Base-by-base conservation (phyloP, 1,140 invertebrate species). In the Aphaenogaster rudis region DNA sequence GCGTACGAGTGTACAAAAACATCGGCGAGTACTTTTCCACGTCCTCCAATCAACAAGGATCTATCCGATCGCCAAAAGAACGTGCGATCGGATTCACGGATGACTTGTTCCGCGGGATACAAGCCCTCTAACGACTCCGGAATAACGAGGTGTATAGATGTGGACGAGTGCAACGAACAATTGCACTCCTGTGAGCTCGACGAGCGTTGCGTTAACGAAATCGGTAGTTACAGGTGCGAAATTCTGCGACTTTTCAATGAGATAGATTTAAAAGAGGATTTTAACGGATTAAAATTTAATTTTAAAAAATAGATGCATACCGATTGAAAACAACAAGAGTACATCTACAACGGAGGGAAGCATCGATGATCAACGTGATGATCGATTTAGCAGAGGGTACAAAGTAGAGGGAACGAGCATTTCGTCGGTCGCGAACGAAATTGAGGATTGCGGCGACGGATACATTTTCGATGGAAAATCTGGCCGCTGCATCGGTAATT, bases 121-220 rank as follows among this genome's bases (percentile, higher is more conserved):
- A 93, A 90, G 42, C 36, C 79, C 0, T 50, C 72, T 42, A 86
- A 64, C 0, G 36, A 81, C 76, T 57, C 48, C 6, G 48, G 33
- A 7, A 63, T 81, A 9, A 57, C 45, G 42, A n/a, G 9, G 36
- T 93, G 92, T 28, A 59, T 92, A 96, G 97, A 97, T 92, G 95
- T 97, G 3, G 94, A 97, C 86, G 97, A 97, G 91, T 97, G 97
- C 90, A 64, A 33, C 6, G 92, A 95, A 84, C 90, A 90, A 64
- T 63, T 88, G 3, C 79, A 90, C 71, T 91, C 92, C 1, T 96
- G 95, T 84, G 93, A 94, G 17, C 74, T 78, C 3, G 93, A 91
- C 48, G 91, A 96, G 77, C 33, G 88, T n/a, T 96, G 96, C 87
- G 82, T 94, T 8, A 96, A 96, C 79, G 94, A 93, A 1, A 79